Evolutionary conservation across 2,113 vertebrate species (phyloP), one percentile per base, ranked within the genome.

Genomic region (Neodontobutis hainanensis): DNA sequence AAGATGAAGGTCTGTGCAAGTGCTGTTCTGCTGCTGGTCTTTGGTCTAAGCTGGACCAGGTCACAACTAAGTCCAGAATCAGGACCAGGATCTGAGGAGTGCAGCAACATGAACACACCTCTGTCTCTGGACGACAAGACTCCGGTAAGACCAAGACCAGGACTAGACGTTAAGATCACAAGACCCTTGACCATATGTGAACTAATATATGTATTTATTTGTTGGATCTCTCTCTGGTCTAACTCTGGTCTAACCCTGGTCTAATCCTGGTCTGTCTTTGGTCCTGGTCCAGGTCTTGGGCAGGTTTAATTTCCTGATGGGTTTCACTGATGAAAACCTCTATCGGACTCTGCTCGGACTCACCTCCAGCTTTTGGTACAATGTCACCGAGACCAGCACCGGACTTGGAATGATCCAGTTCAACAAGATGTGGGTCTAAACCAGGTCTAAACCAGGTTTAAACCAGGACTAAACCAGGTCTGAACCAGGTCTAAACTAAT

Each of bases 321-420:
- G 52, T 3, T 55, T n/a, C 14, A n/a, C 12, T 1, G 34, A 55
- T 36, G 3, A 9, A 11, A 3, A 3, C 2, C 34, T 55, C 10
- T 55, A 36, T 6, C 14, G 12, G n/a, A 11, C 34, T 34, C 2
- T 55, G 32, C 52, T 55, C 11, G 34, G 12, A 6, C 6, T n/a
- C 11, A 55, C 52, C 52, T 14, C 34, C 52, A 55, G 52, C 52
- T 55, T 36, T 34, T 55, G 52, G 52, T 8, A n/a, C 34, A 55
- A 55, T 34, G 2, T 55, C 12, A 55, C 34, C 6, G 12, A 55
- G 10, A 34, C 50, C 50, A 5, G 16, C 19, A 52, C 27, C 5
- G 52, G 11, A 36, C 52, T 34, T 1, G 34, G 7, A 38, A 5
- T n/a, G 2, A 10, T 5, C 19, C 48, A 50, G 48, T 50, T 50